Evolutionary conservation across 2,888 invertebrate genomes (phyloP), one percentile per base, ranked within the genome.

Genomic region (Frankliniella intonsa): DNA sequence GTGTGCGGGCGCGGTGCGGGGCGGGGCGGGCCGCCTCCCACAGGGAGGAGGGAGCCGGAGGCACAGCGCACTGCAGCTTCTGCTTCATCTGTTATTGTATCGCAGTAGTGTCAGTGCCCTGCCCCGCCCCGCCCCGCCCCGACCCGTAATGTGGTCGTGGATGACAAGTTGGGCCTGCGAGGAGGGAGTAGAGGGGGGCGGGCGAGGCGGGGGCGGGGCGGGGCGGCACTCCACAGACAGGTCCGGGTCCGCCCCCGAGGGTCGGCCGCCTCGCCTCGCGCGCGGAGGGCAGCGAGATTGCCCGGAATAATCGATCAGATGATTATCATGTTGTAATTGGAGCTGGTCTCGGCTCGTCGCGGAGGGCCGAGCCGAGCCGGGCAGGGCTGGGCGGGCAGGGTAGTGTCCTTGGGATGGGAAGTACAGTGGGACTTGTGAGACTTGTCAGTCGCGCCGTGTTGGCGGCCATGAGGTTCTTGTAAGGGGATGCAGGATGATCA

Each of bases 81-180:
- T n/a, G 69, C 69, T 69, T 69, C 69, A 69, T 69, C 69, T 69
- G 69, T 69, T 69, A 69, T 69, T 69, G 69, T 69, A 69, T 22
- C 69, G 69, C 69, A 11, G n/a, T 38, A 38, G 38, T 5, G 38
- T 5, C 38, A 38, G 38, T 38, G 38, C 38, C 38, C 38, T 5
- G 38, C 38, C 5, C 38, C 38, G 38, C 38, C 38, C 38, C 38
- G 38, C 38, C 38, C 3, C 38, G 38, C 38, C 38, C n/a, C 62
- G 62, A 10, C 19, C 17, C n/a, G 62, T 62, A 62, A 62, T 62
- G 62, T 17, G 62, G 62, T 62, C 62, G 62, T 14, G 14, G 62
- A 62, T 62, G 62, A 62, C 62, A 62, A n/a, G 17, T 17, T 62
- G 62, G 62, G 62, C 7, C 17, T 17, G 62, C 19, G 14, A 62